Percentiles rank a stretch among this genome's conserved stretches.
Evolutionary conservation across 2,113 vertebrate species (phyloP).

Genomic region (Myrmecophaga tridactyla): DNA sequence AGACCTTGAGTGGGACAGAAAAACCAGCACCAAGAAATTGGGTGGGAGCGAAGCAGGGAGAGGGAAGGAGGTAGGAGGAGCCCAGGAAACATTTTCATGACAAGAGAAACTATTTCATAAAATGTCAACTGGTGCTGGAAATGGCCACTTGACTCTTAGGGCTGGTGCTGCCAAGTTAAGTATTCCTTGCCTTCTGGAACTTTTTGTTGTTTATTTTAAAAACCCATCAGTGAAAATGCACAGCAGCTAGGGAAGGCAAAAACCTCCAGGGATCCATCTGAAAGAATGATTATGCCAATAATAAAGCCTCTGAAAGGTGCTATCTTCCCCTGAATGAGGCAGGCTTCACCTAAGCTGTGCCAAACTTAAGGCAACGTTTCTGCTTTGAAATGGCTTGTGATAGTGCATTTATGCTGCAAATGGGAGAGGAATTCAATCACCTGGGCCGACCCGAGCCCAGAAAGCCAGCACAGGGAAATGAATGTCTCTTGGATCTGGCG

Average conservation of each 20-base stretch:
- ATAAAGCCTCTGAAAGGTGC: conserved; percentile 53
- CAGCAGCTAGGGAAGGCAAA: conserved; percentile 71
- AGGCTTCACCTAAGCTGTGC: not conserved
- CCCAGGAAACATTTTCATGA: conserved; percentile 79
- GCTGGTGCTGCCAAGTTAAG: conserved; percentile 39
- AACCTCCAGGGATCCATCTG: conserved; percentile 63
- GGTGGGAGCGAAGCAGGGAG: not conserved
- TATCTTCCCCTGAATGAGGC: conserved; percentile 52
- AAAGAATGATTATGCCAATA: conserved; percentile 78
- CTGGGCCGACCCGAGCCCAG: conserved; percentile 25
- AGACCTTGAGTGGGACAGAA: conserved; percentile 66
- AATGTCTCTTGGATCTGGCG: conserved; percentile 71
- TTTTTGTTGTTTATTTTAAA: conserved; percentile 59
- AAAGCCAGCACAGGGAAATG: conserved; percentile 74
- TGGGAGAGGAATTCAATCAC: conserved; percentile 73
- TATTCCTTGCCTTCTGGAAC: conserved; percentile 65
- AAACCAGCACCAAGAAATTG: conserved; percentile 63
- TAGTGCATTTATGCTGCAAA: conserved; percentile 43
- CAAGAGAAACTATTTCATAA: conserved; percentile 77
- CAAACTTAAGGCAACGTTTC: conserved; percentile 57
- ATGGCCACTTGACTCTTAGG: conserved; percentile 47
- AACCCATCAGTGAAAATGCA: conserved; percentile 58
- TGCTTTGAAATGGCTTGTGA: conserved; percentile 68
- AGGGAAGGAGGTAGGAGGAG: too few relatives aligned
- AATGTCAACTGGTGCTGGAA: conserved; percentile 60